Conservation (phyloP, 2,797 vertebrate species). For the Potorous gilbertii region DNA sequence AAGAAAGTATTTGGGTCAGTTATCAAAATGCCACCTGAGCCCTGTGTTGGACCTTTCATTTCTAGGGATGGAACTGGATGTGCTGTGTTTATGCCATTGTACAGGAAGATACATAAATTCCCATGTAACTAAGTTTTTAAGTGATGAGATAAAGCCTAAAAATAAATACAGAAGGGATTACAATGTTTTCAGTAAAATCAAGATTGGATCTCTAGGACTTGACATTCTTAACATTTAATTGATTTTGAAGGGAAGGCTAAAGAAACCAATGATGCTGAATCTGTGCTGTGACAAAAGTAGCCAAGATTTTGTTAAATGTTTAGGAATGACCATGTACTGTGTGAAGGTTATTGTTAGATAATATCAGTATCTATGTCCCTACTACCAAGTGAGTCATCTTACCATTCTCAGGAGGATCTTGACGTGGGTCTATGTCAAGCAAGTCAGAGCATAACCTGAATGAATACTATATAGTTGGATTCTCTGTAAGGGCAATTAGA, state of each 20-base stretch:
- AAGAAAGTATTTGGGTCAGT: slow-evolving; percentile 25
- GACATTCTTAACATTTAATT: slow-evolving; percentile 11
- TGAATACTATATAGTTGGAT: not conserved
- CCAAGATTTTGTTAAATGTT: slow-evolving; percentile 12
- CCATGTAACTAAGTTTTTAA: slow-evolving; percentile 17
- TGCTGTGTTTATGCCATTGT: slow-evolving; percentile 57
- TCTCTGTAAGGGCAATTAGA: slow-evolving; percentile 9
- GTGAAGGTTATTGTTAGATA: slow-evolving; percentile 44
- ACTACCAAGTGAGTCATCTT: slow-evolving; percentile 41
- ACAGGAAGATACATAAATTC: slow-evolving; percentile 45
- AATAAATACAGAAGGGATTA: slow-evolving; percentile 22
- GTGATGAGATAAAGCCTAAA: slow-evolving; percentile 38
- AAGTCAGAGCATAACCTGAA: slow-evolving; percentile 36
- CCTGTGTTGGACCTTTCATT: slow-evolving; percentile 66
- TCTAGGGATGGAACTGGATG: slow-evolving; percentile 38
- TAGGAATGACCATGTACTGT: slow-evolving; percentile 47
- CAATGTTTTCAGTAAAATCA: not conserved
- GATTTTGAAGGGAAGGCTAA: slow-evolving; percentile 60
- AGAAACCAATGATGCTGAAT: not conserved
- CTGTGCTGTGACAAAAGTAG: slow-evolving; percentile 11
- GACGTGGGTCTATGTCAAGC: slow-evolving; percentile 15
- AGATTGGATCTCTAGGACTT: not conserved
- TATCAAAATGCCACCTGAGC: slow-evolving; percentile 58
- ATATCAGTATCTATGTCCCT: not conserved
- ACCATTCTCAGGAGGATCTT: slow-evolving; percentile 21